Base-by-base conservation (phyloP, 2,888 invertebrate genomes). In the Thysanoteuthis rhombus region DNA sequence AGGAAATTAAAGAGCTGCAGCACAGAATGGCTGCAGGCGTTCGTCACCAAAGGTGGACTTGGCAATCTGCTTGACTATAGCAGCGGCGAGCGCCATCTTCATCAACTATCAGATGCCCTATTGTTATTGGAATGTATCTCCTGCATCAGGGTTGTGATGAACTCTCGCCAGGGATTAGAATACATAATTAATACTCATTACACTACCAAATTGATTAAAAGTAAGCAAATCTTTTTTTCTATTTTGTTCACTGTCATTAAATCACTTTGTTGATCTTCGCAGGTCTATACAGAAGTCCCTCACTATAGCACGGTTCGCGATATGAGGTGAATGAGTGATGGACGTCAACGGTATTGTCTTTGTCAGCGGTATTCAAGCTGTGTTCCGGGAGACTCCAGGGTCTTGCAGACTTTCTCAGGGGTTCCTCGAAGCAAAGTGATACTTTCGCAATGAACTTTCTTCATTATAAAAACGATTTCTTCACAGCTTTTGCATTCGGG, bases 161-260 rank as follows among this genome's bases (percentile, higher is more conserved):
- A 99, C 98, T 98, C 99, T 97, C 98, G 98, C 96, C 98, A 99
- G 97, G 99, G 99, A 96, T 98, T 99, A 97, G 99, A 99, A 97
- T 99, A 98, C 97, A 98, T 99, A 97, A 98, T 99, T 95, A 98
- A 99, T 97, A 98, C 98, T 95, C 99, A 99, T 97, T 99, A 99
- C 97, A 98, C 98, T 96, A 98, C 98, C 96, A 99, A 99, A 97
- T 98, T 99, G 96, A 98, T 99, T 93, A 98, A 98, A 97, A 98
- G 98, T 98, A 94, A 94, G 96, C 93, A 12, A 36, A 92, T 22
- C 12, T 25, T 75, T 32, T 32, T 58, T 36, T 75, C 16, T 75
- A 12, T 52, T 52, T 5, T 4, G 4, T 12, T 16, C 42, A 25
- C 52, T 52, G 52, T 52, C 52, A 52, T 52, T 52, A 52, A 52